A percentile compares a stretch with the other conserved stretches of the same genome.
Evolutionary conservation across 2,888 invertebrate species (phyloP).

Genomic region (Neoitamus cyanurus): DNA sequence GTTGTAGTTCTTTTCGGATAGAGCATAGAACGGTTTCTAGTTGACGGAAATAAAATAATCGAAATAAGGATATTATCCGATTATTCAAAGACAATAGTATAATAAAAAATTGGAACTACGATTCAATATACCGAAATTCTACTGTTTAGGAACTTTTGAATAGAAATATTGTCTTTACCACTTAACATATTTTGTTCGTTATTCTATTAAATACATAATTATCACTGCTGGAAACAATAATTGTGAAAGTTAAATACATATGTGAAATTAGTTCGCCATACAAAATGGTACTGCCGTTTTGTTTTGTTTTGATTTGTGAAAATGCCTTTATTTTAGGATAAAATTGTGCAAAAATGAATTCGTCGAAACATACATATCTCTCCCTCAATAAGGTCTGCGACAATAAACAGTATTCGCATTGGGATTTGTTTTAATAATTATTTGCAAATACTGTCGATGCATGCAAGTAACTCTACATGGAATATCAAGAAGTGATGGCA

Average conservation of each 20-base stretch:
- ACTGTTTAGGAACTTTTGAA: too few relatives aligned
- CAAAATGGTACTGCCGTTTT: neutral
- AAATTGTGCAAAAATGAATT: neutral
- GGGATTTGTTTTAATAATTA: neutral
- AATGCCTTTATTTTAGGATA: neutral
- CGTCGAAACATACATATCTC: neutral
- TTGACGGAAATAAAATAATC: too few relatives aligned
- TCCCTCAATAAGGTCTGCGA: neutral
- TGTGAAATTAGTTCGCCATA: neutral
- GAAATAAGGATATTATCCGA: too few relatives aligned
- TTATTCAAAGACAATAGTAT: too few relatives aligned
- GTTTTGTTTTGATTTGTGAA: neutral
- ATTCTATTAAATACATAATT: too few relatives aligned
- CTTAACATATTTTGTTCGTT: too few relatives aligned
- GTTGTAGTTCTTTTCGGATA: too few relatives aligned
- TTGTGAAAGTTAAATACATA: neutral
- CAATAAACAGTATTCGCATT: neutral
- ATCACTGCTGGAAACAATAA: neutral
- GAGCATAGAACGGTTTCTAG: too few relatives aligned
- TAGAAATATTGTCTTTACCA: too few relatives aligned
- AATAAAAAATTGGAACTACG: too few relatives aligned
- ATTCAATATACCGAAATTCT: too few relatives aligned
- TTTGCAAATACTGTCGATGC: neutral
- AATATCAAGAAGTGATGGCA: slow-evolving; percentile 44
- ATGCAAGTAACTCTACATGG: slow-evolving; percentile 34